Evolutionary conservation across 2,888 invertebrate species (phyloP).

Genomic region (Thera britannica): DNA sequence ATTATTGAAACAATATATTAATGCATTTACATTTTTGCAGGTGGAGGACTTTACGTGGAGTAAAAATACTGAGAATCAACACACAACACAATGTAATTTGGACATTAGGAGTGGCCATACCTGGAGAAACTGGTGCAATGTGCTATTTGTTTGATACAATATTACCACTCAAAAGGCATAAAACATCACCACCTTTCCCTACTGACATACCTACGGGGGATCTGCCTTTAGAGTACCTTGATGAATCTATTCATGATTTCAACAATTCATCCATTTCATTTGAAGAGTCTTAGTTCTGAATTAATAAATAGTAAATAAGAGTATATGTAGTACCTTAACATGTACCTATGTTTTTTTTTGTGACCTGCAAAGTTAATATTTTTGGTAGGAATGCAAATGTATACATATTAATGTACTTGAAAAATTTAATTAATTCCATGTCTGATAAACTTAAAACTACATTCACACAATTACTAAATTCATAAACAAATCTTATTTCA

Average conservation of each 20-base stretch:
- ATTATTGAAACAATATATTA: not conserved
- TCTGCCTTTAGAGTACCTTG: constrained; percentile 89
- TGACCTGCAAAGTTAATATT: no score
- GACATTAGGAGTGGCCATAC: constrained; percentile 91
- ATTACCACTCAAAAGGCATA: constrained; percentile 85
- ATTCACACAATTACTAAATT: constrained; percentile 1
- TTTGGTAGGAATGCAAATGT: no score
- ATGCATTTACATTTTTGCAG: constrained; percentile 50
- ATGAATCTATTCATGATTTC: constrained; percentile 90
- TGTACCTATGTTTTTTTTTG: no score
- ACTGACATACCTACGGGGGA: constrained; percentile 88
- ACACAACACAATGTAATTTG: constrained; percentile 97
- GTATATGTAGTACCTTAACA: not conserved
- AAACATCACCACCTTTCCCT: constrained; percentile 90
- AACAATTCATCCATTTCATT: constrained; percentile 88
- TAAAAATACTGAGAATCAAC: constrained; percentile 95
- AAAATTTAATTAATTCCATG: constrained; percentile 32
- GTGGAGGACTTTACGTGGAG: constrained; percentile 85
- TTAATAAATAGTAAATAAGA: not conserved
- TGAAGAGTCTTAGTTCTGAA: constrained; percentile 63
- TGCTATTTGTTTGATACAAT: constrained; percentile 93
- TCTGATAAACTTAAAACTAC: constrained; percentile 27
- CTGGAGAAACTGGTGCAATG: constrained; percentile 92
- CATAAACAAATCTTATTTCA: constrained; percentile 11
- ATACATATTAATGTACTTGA: no score